Evolutionary conservation across 2,888 invertebrate genomes (phyloP), one percentile per base, ranked within the genome.

Genomic region (Pandemis cinnamomeana): DNA sequence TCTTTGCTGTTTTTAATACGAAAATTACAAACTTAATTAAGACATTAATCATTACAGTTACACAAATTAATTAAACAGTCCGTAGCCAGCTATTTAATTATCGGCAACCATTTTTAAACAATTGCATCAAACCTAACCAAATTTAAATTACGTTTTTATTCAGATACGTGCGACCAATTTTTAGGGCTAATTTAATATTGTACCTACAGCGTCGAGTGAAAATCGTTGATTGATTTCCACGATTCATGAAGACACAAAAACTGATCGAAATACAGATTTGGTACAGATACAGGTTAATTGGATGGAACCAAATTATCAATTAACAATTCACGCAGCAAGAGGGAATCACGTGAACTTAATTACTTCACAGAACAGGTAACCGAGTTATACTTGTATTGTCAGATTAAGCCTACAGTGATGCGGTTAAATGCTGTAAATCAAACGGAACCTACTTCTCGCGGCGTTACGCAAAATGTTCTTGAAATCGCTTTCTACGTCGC

Each of bases 401-500:
- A 62, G 55, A 74, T 74, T 60, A 61, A 60, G 66, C 44, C 60
- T 53, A 67, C 58, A 48, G 68, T 46, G 72, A 69, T 73, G 69
- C 15, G 64, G 51, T 66, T 63, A 58, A 42, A 71, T 81, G 81
- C 83, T 81, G 77, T 84, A 86, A 87, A 86, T 88, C 83, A 87
- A 87, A 86, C 84, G 85, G 80, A 89, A 86, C 85, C 82, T 80
- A 85, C 83, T 84, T 82, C 82, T 83, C 80, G 80, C 80, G 78
- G 79, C 81, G 83, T 91, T 91, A 85, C 89, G 87, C 86, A 90
- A 90, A 87, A 83, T 80, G 87, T 87, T 90, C 89, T 89, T 90
- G 89, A 89, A 89, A 89, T 89, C 87, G 89, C 89, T 91, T 90
- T 91, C 90, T 89, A 90, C 90, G 84, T 82, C 84, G 86, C 89